phyloP scores from a whole-genome alignment of 2,113 vertebrate species.

The Paradoxurus hermaphroditus region DNA sequence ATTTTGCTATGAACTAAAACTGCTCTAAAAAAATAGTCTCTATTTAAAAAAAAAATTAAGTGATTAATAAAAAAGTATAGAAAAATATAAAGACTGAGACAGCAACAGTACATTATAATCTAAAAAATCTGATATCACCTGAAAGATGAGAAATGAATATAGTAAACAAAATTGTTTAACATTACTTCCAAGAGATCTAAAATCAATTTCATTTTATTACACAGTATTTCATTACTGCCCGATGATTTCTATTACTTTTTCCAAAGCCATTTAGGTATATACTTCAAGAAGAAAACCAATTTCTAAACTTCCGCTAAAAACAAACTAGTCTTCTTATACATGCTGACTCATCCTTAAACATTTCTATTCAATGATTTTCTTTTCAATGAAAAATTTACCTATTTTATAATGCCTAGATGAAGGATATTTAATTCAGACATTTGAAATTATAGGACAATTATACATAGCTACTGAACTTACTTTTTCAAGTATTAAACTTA shows the following conservation, averaged over 20 bases:
- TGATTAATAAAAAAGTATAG: neutral
- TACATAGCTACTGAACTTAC: neutral
- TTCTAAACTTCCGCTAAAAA: neutral
- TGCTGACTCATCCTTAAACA: neutral
- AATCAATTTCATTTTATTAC: conserved; percentile 26
- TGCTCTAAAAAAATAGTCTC: neutral
- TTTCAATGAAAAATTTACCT: neutral
- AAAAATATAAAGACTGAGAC: neutral
- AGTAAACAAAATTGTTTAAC: neutral
- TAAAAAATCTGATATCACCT: neutral
- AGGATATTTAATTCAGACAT: neutral
- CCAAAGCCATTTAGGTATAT: neutral
- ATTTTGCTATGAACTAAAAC: neutral
- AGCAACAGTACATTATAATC: neutral
- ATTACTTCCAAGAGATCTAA: neutral
- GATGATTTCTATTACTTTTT: neutral
- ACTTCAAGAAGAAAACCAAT: neutral
- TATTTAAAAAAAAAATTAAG: neutral
- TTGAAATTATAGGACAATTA: neutral
- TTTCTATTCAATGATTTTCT: neutral
- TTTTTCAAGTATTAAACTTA: conserved; percentile 10
- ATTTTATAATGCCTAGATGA: neutral
- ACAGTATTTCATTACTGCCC: conserved; percentile 7
- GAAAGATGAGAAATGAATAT: neutral
- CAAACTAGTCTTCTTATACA: neutral